These are phyloP conservation scores for Paramormyrops kingsleyae DNA, from an alignment of 2,113 vertebrate species.

Conservation along the genomic window DNA sequence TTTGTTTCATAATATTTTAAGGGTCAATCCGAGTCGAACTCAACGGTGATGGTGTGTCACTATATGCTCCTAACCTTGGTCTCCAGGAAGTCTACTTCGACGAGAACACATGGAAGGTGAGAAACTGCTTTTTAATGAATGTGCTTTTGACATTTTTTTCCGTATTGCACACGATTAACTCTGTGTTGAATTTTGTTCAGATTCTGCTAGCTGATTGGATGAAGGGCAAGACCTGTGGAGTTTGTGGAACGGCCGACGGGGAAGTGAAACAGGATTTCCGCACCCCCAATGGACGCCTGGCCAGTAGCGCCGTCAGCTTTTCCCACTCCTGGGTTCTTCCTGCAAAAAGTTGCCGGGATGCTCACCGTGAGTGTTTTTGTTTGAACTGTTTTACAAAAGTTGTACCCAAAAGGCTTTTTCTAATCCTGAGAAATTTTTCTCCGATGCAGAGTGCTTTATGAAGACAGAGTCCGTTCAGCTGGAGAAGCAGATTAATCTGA, in stretches of 20 bases:
- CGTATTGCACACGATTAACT: not conserved
- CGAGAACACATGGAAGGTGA: slow-evolving; percentile 26
- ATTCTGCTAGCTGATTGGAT: slow-evolving; percentile 66
- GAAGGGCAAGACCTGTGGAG: slow-evolving; percentile 66
- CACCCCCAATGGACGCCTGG: slow-evolving; percentile 53
- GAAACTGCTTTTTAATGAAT: not conserved
- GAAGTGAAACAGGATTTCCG: slow-evolving; percentile 60
- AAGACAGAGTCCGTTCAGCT: slow-evolving; percentile 51
- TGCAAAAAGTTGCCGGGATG: slow-evolving; percentile 54
- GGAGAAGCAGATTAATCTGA: slow-evolving; percentile 44
- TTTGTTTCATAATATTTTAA: slow-evolving; percentile 23
- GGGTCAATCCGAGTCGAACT: slow-evolving; percentile 34
- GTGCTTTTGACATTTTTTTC: not conserved
- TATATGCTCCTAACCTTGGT: slow-evolving; percentile 23
- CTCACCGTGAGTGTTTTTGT: slow-evolving; percentile 30
- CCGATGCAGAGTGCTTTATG: slow-evolving; percentile 58
- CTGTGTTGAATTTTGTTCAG: slow-evolving; percentile 42
- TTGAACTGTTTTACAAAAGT: not conserved
- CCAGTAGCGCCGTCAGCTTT: slow-evolving; percentile 57
- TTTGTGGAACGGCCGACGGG: slow-evolving; percentile 70
- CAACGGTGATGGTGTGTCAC: slow-evolving; percentile 20
- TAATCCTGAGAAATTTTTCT: not conserved
- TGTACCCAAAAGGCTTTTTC: not conserved
- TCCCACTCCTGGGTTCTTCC: slow-evolving; percentile 67
- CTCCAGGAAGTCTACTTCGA: slow-evolving; percentile 30